Base-by-base conservation (phyloP, 2,113 vertebrate species). In the Natator depressus region DNA sequence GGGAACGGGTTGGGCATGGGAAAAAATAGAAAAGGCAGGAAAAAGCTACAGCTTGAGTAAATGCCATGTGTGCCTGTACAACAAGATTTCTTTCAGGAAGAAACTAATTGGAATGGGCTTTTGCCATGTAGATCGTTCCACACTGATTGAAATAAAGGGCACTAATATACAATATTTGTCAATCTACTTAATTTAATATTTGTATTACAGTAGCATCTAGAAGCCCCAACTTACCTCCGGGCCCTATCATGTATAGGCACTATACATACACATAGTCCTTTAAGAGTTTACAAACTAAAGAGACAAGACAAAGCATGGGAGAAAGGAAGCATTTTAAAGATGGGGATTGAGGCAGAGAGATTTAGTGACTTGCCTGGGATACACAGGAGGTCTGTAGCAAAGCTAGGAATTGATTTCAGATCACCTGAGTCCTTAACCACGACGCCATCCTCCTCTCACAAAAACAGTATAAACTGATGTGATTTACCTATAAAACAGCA, bases 91-190 rank as follows among this genome's bases (percentile, higher is more conserved):
- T 91, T 92, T 91, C 24, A 19, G 1, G 0, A 62, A 20, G 27
- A 4, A 6, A 89, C 72, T 80, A 83, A 5, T 75, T 5, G 17
- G 57, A 62, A 84, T 19, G 35, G 4, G 2, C 1, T 0, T 47
- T n/a, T 90, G n/a, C 11, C 10, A 85, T 88, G 84, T 9, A 25
- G 1, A 83, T 80, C 93, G 95, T 95, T 69, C 49, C 65, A 35
- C 1, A 2, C 81, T 89, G 90, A 10, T 47, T 94, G 80, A 85
- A 38, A 49, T 3, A 1, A 81, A 59, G 87, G 53, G 80, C 88
- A 85, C 7, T 81, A 1, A 0, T 51, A 65, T 91, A 87, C 6
- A 20, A 35, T 27, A 59, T 57, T 84, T 82, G 14, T 72, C 0
- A 0, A 88, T 72, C 46, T 29, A 2, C 49, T 27, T 29, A 4